These are phyloP conservation scores for Lobophora halterata DNA, from an alignment of 2,888 invertebrate species.

Conservation along the genomic window DNA sequence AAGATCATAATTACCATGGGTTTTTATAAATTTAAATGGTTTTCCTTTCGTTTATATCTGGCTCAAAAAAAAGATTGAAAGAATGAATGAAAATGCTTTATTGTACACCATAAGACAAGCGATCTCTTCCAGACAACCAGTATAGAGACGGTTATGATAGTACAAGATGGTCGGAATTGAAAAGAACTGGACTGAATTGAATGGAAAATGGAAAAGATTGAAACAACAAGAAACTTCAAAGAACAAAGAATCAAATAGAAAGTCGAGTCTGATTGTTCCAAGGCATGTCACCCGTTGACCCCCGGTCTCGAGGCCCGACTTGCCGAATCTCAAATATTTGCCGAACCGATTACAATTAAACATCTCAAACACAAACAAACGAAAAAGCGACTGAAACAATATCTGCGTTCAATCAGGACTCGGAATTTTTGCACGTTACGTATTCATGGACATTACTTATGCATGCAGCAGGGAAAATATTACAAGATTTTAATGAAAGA, in stretches of 20 bases:
- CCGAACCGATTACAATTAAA: conserved; percentile 32
- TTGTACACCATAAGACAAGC: too few species aligned
- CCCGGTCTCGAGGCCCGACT: conserved; percentile 15
- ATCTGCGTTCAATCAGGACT: conserved; percentile 48
- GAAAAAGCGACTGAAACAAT: conserved; percentile 27
- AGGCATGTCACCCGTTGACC: conserved; percentile 25
- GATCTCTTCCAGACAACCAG: too few species aligned
- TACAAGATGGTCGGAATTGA: too few species aligned
- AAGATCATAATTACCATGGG: too few species aligned
- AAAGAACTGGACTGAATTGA: too few species aligned
- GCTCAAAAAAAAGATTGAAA: too few species aligned
- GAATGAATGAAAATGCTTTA: too few species aligned
- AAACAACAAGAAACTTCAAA: conserved; percentile 3
- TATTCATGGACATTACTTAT: conserved; percentile 81
- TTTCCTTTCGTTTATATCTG: too few species aligned
- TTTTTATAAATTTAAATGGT: too few species aligned
- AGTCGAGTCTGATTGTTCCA: conserved; percentile 15
- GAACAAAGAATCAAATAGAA: conserved; percentile 11
- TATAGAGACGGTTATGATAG: too few species aligned
- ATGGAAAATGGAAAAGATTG: too few species aligned
- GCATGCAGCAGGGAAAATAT: conserved; percentile 81
- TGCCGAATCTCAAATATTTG: conserved; percentile 28
- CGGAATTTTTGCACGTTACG: conserved; percentile 70
- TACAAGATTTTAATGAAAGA: conserved; percentile 82
- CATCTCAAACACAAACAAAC: conserved; percentile 30